Evolutionary conservation across 2,113 vertebrate species (phyloP).

Genomic region (Mustela lutreola): DNA sequence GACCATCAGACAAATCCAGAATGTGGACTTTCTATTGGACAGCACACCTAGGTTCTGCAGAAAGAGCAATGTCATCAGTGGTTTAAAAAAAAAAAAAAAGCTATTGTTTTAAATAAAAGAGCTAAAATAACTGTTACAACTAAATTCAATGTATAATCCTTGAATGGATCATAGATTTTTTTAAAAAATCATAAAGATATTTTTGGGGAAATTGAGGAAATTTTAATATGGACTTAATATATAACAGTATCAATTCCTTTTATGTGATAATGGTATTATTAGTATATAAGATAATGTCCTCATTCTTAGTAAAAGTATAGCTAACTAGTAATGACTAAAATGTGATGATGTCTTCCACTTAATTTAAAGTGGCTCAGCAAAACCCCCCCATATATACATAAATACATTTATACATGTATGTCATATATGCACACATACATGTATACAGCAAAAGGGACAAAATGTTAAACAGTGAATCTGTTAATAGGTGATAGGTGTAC

Average conservation of each 20-base stretch:
- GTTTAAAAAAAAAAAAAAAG: not conserved
- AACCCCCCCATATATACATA: not conserved
- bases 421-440: not conserved
- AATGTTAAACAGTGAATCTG: not conserved
- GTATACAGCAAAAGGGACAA: not conserved
- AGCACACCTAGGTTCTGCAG: not conserved
- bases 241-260: not conserved
- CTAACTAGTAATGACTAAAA: not conserved
- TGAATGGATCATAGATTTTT: not conserved
- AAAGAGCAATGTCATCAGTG: not conserved
- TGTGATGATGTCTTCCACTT: not conserved
- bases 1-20: not conserved
- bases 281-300: not conserved
- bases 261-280: not conserved
- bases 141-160: not conserved
- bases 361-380: not conserved
- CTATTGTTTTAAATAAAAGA: not conserved
- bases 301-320: not conserved
- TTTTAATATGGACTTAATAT: not conserved
- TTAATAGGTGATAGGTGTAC: not conserved
- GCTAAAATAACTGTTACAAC: not conserved
- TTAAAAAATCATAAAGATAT: not conserved
- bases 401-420: not conserved
- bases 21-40: not conserved
- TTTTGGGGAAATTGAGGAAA: conserved; percentile 35